A percentile compares a stretch with the other conserved stretches of the same genome.
Conservation (phyloP, 2,797 vertebrate species). For the Ceyx erithaca region DNA sequence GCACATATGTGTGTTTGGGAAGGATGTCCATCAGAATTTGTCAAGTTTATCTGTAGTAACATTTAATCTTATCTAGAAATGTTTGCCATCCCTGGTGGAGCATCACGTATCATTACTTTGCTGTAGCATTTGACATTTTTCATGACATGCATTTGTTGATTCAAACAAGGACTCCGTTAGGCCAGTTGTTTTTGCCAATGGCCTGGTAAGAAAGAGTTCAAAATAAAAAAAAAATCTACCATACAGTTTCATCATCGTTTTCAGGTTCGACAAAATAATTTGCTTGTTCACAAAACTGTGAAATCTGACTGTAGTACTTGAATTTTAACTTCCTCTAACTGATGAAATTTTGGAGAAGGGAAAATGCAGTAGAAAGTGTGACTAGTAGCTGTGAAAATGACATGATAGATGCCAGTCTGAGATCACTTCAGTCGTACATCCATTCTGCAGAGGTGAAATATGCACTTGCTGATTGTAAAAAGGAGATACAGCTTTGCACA, state of each 20-base stretch:
- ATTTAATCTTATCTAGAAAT: neutral
- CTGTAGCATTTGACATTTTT: neutral
- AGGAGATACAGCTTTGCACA: neutral
- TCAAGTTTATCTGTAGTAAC: neutral
- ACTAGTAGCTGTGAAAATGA: constrained; percentile 36
- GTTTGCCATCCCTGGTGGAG: neutral
- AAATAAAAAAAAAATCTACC: neutral
- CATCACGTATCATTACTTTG: neutral
- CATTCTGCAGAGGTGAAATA: neutral
- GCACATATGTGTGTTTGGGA: neutral
- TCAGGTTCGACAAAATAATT: constrained; percentile 60
- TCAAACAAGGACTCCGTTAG: neutral
- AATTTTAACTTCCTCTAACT: constrained; percentile 55
- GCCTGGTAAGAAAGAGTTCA: neutral
- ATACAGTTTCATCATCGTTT: constrained; percentile 12
- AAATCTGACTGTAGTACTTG: constrained; percentile 52
- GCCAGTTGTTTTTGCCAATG: neutral
- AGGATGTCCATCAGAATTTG: neutral
- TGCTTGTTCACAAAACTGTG: constrained; percentile 55
- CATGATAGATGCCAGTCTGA: constrained; percentile 40
- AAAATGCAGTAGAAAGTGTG: constrained; percentile 20
- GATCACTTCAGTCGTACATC: neutral
- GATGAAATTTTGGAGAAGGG: constrained; percentile 30
- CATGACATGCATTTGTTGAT: neutral
- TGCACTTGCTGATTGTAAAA: neutral